A percentile compares a stretch with the other conserved stretches of the same genome.
Conservation (phyloP, 2,888 invertebrate genomes). For the Eupithecia inturbata region DNA sequence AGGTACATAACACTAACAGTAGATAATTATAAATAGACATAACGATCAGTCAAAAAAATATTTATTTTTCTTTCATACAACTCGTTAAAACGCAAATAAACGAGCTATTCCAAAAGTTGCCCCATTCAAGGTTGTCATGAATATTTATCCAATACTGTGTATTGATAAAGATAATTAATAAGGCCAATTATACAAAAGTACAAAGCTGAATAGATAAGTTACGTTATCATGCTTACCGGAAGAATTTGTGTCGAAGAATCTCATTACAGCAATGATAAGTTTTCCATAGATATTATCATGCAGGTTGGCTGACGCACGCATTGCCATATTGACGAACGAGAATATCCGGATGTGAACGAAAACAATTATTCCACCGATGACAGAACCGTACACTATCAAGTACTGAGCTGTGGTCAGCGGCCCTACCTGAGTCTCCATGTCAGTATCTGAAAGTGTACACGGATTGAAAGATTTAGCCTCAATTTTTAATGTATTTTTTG, state of each 20-base stretch:
- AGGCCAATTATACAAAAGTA: background rate
- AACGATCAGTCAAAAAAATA: background rate
- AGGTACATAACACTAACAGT: no score
- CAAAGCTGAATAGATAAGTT: background rate
- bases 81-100: background rate
- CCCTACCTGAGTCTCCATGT: constrained; percentile 63
- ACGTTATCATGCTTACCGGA: constrained; percentile 83
- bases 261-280: constrained; percentile 87
- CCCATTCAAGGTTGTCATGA: background rate
- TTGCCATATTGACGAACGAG: constrained; percentile 85
- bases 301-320: constrained; percentile 87
- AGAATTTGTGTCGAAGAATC: constrained; percentile 91
- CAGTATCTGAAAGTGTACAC: constrained; percentile 58
- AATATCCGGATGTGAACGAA: constrained; percentile 82
- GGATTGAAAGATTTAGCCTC: background rate
- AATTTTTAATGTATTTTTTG: no score
- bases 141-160: background rate
- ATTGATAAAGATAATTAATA: background rate
- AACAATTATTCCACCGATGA: constrained; percentile 71
- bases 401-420: constrained; percentile 66
- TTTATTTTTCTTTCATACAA: background rate
- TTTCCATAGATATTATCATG: constrained; percentile 90
- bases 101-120: background rate
- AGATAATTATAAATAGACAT: background rate
- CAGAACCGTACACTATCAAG: constrained; percentile 65